These are phyloP conservation scores for Aurelia coerulea DNA, from an alignment of 30 jellyfish, hydroid and myxozoan species.

Conservation along the genomic window DNA sequence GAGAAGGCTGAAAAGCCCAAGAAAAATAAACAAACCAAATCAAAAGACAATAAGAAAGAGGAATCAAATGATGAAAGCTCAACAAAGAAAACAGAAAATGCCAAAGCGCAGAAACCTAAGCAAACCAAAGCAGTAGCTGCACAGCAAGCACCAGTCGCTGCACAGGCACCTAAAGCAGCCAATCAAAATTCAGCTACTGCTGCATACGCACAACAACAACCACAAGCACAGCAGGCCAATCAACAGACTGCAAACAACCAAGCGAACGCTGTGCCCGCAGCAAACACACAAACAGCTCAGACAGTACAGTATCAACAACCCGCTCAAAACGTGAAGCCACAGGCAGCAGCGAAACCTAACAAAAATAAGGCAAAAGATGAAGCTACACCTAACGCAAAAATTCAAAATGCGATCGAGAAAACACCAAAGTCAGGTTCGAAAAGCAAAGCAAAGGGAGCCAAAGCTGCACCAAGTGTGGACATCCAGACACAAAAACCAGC, in stretches of 20 bases:
- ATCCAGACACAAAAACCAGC: background rate
- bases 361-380: conserved; percentile 19
- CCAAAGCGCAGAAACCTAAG: background rate
- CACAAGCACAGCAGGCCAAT: background rate
- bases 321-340: conserved; percentile 25
- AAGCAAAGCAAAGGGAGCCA: conserved; percentile 8
- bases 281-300: background rate
- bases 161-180: background rate
- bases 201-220: conserved; percentile 13
- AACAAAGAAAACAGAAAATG: background rate
- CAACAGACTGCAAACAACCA: conserved; percentile 11
- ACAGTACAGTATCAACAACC: conserved; percentile 16
- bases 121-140: background rate
- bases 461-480: too few relatives aligned
- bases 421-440: background rate
- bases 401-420: conserved; percentile 12
- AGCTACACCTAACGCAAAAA: conserved; percentile 24
- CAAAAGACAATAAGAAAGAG: background rate
- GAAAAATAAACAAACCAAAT: background rate
- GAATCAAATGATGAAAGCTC: background rate
- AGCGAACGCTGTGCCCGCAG: conserved; percentile 4
- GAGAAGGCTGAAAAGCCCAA: background rate
- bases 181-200: conserved; percentile 12
- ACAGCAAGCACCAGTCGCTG: conserved; percentile 20
- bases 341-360: background rate